Conservation (phyloP, 2,797 vertebrate genomes). For the Muraenolepis orangiensis region DNA sequence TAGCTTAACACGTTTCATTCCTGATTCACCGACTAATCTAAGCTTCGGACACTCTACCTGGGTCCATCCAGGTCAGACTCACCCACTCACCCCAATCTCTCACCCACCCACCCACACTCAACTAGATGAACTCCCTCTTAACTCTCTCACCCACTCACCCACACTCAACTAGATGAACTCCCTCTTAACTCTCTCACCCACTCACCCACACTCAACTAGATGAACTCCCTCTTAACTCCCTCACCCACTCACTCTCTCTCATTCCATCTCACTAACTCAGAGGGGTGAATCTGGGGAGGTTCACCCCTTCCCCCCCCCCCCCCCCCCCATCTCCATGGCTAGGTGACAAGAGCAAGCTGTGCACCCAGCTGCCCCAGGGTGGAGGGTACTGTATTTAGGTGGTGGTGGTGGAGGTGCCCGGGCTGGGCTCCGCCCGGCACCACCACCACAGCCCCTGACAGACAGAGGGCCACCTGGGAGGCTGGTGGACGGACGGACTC, state of each 20-base stretch:
- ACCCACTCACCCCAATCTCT: conserved; percentile 30
- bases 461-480: no score
- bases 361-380: not conserved
- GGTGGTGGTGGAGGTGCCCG: not conserved
- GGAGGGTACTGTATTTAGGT: not conserved
- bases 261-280: conserved; percentile 15
- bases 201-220: conserved; percentile 17
- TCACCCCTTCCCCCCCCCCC: not conserved
- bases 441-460: no score
- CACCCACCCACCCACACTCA: conserved; percentile 13
- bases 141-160: conserved; percentile 24
- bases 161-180: conserved; percentile 31
- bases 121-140: conserved; percentile 22
- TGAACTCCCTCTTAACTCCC: conserved; percentile 19
- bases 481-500: no score
- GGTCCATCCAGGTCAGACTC: no score
- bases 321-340: not conserved
- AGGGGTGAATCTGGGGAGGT: no score
- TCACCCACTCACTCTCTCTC: not conserved
- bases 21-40: conserved; percentile 42
- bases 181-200: conserved; percentile 33
- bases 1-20: conserved; percentile 16
- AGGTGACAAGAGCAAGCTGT: not conserved
- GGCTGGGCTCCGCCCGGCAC: not conserved
- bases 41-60: conserved; percentile 8